Base-by-base conservation (phyloP, 2,888 invertebrate species). In the Escarpia spicata region DNA sequence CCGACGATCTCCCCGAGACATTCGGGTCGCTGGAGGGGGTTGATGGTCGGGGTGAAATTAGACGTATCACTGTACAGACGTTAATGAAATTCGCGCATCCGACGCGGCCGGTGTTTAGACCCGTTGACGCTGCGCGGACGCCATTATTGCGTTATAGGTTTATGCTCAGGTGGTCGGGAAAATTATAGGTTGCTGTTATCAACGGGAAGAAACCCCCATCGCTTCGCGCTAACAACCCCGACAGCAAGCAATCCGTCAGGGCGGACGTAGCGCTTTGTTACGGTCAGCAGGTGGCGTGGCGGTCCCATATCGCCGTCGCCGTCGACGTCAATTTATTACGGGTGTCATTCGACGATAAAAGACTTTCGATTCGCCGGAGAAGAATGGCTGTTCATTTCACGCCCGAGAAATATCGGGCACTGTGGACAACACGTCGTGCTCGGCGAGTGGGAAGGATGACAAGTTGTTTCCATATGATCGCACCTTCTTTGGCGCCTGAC, bases 41-140 rank as follows among this genome's bases (percentile, higher is more conserved):
- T 75, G 75, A 75, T 75, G n/a, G 75, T 26, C 75, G 75, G 75
- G 75, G 75, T 75, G 75, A 75, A 75, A 75, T 75, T 75, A 75
- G 75, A 75, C 75, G 75, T 75, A 75, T 75, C 75, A 26, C 75
- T 75, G n/a, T 26, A 75, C 75, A 26, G 75, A 75, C 75, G 75
- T n/a, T 75, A 75, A 75, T 75, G 75, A 75, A 75, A 75, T 75
- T 4, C 75, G 75, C n/a, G 75, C 75, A n/a, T 26, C 75, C 75
- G 75, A 75, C 75, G 75, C n/a, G 75, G 19, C 75, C 75, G 75
- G 19, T 26, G n/a, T 75, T 75, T 75, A 75, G 4, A 26, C 75
- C 75, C 75, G 75, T 26, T 75, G 75, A 75, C 75, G 75, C 75
- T 4, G 19, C 75, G 75, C 19, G 75, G 52, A 75, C 75, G 75